Percentiles rank a stretch among this genome's conserved stretches.
Evolutionary conservation across 1,140 invertebrate genomes (phyloP).

Genomic region (Atta colombica): DNA sequence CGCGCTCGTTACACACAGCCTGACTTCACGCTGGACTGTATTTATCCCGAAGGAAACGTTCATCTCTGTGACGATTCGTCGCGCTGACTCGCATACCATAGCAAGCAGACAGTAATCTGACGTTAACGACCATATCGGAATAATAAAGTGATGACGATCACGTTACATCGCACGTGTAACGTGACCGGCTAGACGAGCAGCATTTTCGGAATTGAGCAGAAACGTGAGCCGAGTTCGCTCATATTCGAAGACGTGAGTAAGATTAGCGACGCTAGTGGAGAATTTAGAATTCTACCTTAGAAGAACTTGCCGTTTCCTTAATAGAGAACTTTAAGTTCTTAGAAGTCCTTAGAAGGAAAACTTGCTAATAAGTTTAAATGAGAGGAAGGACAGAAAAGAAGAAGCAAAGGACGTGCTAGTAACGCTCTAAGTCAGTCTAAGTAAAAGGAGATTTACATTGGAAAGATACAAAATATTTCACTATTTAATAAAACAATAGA

Average conservation of each 20-base stretch:
- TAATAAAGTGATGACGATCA: constrained; percentile 27
- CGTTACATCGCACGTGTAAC: constrained; percentile 27
- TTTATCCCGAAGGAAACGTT: constrained; percentile 50
- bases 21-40: constrained; percentile 21
- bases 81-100: background rate
- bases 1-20: constrained; percentile 43
- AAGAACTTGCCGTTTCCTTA: background rate
- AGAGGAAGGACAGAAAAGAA: too few species aligned
- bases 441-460: background rate
- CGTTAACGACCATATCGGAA: constrained; percentile 40
- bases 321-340: background rate
- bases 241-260: background rate
- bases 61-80: constrained; percentile 32
- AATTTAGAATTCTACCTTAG: background rate
- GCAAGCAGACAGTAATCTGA: constrained; percentile 36
- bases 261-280: background rate
- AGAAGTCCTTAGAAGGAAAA: background rate
- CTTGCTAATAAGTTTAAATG: background rate
- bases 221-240: background rate
- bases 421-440: background rate
- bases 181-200: background rate
- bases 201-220: constrained; percentile 15
- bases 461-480: background rate
- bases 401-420: background rate
- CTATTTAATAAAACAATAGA: background rate